Percentiles rank a stretch among this genome's conserved stretches.
Evolutionary conservation across 2,888 invertebrate species (phyloP).

Genomic region (Hydraecia micacea): DNA sequence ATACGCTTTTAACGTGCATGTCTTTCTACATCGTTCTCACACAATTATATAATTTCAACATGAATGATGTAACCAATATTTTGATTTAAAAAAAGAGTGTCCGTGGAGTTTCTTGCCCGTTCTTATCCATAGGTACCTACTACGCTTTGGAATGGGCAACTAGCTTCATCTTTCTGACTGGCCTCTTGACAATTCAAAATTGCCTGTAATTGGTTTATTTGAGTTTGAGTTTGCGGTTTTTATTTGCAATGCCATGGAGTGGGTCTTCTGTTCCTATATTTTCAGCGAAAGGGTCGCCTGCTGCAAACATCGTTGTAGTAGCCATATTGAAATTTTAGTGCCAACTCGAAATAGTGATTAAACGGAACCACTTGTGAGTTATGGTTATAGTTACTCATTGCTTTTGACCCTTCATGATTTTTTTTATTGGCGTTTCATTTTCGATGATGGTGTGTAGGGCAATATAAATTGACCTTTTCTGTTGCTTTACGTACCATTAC

Average conservation of each 20-base stretch:
- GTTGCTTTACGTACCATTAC: background rate
- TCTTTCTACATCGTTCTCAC: background rate
- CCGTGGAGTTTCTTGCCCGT: background rate
- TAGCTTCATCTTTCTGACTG: background rate
- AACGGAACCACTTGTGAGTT: slow-evolving; percentile 38
- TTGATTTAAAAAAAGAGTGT: background rate
- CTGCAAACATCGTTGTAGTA: slow-evolving; percentile 43
- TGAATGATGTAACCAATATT: background rate
- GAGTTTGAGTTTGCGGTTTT: background rate
- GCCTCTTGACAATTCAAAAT: background rate
- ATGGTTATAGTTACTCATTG: slow-evolving; percentile 29
- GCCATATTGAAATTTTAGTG: slow-evolving; percentile 62
- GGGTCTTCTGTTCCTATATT: slow-evolving; percentile 29
- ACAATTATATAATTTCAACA: background rate
- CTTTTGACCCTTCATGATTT: slow-evolving; percentile 25
- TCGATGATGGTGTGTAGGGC: background rate
- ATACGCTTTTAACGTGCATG: background rate
- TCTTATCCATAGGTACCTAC: background rate
- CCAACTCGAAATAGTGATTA: slow-evolving; percentile 60
- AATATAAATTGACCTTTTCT: background rate
- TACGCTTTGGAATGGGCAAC: background rate
- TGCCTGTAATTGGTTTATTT: background rate
- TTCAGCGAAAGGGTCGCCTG: slow-evolving; percentile 16
- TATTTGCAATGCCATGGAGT: background rate
- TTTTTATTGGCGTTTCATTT: slow-evolving; percentile 19